These are phyloP conservation scores for Oreocharis arfaki DNA, from an alignment of 2,113 vertebrate genomes.

Conservation along the genomic window DNA sequence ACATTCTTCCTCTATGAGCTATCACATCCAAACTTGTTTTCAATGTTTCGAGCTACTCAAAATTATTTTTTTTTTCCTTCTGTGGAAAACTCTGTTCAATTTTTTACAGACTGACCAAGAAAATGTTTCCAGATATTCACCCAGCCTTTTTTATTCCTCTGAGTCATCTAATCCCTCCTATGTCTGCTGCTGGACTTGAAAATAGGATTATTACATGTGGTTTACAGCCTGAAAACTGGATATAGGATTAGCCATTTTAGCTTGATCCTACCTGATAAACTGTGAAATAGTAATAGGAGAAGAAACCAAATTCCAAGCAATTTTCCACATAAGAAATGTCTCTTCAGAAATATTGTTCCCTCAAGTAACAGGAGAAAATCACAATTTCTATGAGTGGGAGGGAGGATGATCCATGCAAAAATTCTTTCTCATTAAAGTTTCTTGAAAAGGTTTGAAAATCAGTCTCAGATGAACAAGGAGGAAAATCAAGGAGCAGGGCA, in stretches of 20 bases:
- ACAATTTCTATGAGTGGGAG: background rate
- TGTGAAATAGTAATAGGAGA: background rate
- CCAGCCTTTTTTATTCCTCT: background rate
- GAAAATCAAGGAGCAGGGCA: background rate
- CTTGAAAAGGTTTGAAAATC: background rate
- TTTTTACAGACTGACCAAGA: background rate
- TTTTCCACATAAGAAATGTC: background rate
- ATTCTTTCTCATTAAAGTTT: background rate
- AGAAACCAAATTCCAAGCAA: background rate
- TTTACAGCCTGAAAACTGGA: background rate
- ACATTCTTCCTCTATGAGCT: background rate
- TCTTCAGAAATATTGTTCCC: background rate
- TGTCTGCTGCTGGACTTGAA: slow-evolving; percentile 1
- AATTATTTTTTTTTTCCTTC: background rate
- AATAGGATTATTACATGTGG: background rate
- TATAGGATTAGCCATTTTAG: background rate
- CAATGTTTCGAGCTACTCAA: background rate
- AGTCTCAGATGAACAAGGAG: background rate
- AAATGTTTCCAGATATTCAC: background rate
- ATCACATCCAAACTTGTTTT: background rate
- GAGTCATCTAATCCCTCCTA: background rate
- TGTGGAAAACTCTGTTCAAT: background rate
- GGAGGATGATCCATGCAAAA: background rate
- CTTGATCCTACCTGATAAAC: background rate
- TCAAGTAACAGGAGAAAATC: background rate